Evolutionary conservation across 2,113 vertebrate genomes (phyloP).

Genomic region (Microtus oregoni): DNA sequence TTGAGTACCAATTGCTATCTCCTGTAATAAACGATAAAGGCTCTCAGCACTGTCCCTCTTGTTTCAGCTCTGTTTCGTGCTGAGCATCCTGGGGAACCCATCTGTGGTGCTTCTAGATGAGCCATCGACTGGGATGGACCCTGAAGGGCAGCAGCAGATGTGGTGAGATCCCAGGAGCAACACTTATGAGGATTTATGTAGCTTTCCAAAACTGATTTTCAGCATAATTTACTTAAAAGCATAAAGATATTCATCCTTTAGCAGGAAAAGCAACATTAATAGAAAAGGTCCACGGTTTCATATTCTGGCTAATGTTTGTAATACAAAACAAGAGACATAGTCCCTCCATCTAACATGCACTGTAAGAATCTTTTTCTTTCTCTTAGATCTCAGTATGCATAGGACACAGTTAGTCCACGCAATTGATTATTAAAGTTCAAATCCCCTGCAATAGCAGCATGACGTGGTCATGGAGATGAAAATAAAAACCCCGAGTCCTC

Average conservation of each 20-base stretch:
- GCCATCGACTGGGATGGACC: slow-evolving; percentile 93
- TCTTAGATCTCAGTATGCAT: background rate
- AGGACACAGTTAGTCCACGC: background rate
- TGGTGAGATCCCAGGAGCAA: slow-evolving; percentile 87
- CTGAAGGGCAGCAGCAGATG: slow-evolving; percentile 91
- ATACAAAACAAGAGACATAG: background rate
- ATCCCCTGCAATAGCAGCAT: background rate
- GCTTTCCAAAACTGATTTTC: background rate
- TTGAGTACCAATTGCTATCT: no score
- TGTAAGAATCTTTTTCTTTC: background rate
- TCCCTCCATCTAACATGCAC: background rate
- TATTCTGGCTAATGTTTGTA: background rate
- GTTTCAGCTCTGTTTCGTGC: slow-evolving; percentile 91
- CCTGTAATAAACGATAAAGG: no score
- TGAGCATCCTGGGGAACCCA: slow-evolving; percentile 93
- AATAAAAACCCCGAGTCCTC: background rate
- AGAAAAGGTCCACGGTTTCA: background rate
- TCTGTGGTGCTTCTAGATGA: slow-evolving; percentile 93
- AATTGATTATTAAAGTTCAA: background rate
- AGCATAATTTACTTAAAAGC: background rate
- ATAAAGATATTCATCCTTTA: background rate
- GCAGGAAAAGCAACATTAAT: background rate
- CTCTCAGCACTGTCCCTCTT: background rate
- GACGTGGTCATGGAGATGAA: background rate
- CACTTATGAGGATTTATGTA: no score